Evolutionary conservation across 2,113 vertebrate species (phyloP), one percentile per base, ranked within the genome.

Genomic region (Noturus placidus): DNA sequence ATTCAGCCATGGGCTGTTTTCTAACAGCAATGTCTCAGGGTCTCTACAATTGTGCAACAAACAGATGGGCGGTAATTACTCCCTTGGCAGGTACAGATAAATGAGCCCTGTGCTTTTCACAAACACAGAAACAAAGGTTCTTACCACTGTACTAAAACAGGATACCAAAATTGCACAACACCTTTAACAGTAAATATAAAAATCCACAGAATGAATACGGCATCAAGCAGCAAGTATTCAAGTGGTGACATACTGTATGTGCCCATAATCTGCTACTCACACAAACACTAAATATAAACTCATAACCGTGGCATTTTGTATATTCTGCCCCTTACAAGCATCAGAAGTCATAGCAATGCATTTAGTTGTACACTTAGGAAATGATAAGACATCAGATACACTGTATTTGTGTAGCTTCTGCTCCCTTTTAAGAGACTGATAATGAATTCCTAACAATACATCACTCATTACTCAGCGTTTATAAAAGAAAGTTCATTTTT

Each of bases 21-120:
- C 63, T 30, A 19, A 54, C 65, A 70, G 74, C n/a, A 20, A 22
- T 65, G 25, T 77, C 25, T 46, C 25, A 52, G 56, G 61, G 57
- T 56, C 4, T 50, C 30, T 61, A 52, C 76, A 50, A 85, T 5
- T 67, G 52, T 70, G 67, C 46, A 46, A 14, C 59, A 30, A 52
- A 25, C 72, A 84, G 83, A 84, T 70, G 76, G 65, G 76, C 70
- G 59, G 22, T 69, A 61, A 86, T 86, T 57, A 80, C 7, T 54
- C 59, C 46, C 42, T n/a, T 35, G 5, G 84, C 57, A 78, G 88
- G 72, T 59, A 46, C 7, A 78, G 59, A 52, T 82, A 69, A 86
- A 88, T 82, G 5, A 78, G 70, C 52, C 42, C 22, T 77, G 46
- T 77, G 46, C 35, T 46, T 13, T 74, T 25, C 13, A 52, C 46